These are phyloP conservation scores for Therioaphis trifolii DNA, from an alignment of 2,888 invertebrate species.

Conservation along the genomic window DNA sequence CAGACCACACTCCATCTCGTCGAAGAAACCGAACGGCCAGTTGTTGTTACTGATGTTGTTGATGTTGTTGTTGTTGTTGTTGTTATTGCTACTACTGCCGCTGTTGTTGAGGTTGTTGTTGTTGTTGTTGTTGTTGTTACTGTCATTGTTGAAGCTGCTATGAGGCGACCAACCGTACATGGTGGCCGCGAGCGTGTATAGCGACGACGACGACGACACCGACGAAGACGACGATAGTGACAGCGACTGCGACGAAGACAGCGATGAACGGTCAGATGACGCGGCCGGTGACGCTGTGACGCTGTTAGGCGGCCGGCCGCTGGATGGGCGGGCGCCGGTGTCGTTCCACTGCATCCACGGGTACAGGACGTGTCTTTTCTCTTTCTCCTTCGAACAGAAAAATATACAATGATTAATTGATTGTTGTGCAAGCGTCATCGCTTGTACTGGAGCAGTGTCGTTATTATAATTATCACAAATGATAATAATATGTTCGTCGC, in stretches of 20 bases:
- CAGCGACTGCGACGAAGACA: not conserved
- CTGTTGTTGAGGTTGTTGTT: not conserved
- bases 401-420: too few relatives aligned
- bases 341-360: slow-evolving; percentile 46
- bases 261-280: not conserved
- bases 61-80: not conserved
- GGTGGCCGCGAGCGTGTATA: not conserved
- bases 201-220: not conserved
- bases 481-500: too few relatives aligned
- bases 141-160: not conserved
- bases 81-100: not conserved
- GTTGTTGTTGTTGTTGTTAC: not conserved
- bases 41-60: not conserved
- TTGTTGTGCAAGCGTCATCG: too few relatives aligned
- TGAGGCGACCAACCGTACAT: not conserved
- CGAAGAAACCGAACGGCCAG: not conserved
- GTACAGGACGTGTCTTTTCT: not conserved
- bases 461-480: too few relatives aligned
- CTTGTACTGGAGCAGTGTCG: too few relatives aligned
- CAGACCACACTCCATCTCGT: not conserved
- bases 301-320: not conserved
- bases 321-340: too few relatives aligned
- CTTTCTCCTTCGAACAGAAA: slow-evolving; percentile 19
- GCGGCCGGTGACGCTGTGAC: not conserved
- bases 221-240: slow-evolving; percentile 8